These are phyloP conservation scores for Cottoperca gobio DNA, from an alignment of 2,797 vertebrate species.

Conservation along the genomic window DNA sequence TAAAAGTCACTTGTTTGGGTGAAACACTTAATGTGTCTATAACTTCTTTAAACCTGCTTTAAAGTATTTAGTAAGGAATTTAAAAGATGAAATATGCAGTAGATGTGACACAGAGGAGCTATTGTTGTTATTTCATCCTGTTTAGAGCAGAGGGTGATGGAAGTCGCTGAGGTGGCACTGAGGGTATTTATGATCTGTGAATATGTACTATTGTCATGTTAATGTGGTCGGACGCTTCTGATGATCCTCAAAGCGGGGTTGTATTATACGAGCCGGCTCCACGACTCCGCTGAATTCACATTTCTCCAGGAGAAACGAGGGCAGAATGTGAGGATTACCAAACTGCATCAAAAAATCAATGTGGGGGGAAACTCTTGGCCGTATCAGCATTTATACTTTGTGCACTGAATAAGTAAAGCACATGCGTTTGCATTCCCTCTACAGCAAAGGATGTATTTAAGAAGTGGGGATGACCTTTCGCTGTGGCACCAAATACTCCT, in stretches of 20 bases:
- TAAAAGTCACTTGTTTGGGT: conserved; percentile 22
- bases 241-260: conserved; percentile 71
- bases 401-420: conserved; percentile 51
- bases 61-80: background rate
- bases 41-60: conserved; percentile 5
- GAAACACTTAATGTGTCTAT: conserved; percentile 30
- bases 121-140: conserved; percentile 35
- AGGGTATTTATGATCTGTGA: conserved; percentile 60
- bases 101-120: conserved; percentile 1
- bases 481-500: conserved; percentile 20
- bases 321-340: conserved; percentile 69
- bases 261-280: conserved; percentile 40
- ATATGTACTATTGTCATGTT: conserved; percentile 70
- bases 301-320: conserved; percentile 51
- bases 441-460: conserved; percentile 48
- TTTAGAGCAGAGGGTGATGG: conserved; percentile 18
- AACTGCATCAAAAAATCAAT: conserved; percentile 70
- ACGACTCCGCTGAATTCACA: conserved; percentile 69
- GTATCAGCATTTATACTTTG: conserved; percentile 64
- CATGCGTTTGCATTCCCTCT: conserved; percentile 57
- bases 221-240: conserved; percentile 64
- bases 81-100: conserved; percentile 8
- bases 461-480: conserved; percentile 58
- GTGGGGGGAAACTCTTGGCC: conserved; percentile 40
- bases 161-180: conserved; percentile 52